Percentiles rank a stretch among this genome's conserved stretches.
phyloP scores from a whole-genome alignment of 2,113 vertebrate genomes.

The Pycnonotus jocosus region DNA sequence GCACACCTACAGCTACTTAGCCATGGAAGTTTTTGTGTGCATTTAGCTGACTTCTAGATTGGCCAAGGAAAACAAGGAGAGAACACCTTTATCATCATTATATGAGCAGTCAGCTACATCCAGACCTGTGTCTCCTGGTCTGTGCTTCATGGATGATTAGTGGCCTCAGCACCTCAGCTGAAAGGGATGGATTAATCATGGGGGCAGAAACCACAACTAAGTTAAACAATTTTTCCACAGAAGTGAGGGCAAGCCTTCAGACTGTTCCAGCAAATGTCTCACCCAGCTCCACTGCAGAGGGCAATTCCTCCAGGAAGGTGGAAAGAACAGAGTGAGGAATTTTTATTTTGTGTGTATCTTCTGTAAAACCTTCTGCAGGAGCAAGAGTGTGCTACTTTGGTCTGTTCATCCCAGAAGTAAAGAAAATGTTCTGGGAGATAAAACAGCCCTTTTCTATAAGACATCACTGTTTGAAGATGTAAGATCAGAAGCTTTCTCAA shows the following conservation, averaged over 20 bases:
- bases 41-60: neutral
- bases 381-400: neutral
- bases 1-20: neutral
- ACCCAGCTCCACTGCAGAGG: neutral
- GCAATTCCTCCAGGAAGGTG: neutral
- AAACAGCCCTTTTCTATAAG: neutral
- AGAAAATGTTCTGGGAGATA: neutral
- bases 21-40: neutral
- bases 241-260: neutral
- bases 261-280: neutral
- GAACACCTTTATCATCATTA: neutral
- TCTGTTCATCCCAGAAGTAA: neutral
- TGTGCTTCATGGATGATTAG: neutral
- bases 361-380: neutral
- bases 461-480: neutral
- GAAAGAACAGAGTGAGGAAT: neutral
- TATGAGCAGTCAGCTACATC: neutral
- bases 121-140: neutral
- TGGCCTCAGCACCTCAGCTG: neutral
- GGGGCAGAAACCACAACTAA: neutral
- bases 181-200: slow-evolving; percentile 6
- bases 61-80: neutral
- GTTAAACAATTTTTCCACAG: neutral
- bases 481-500: neutral
- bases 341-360: neutral